phyloP scores from a whole-genome alignment of 2,888 invertebrate species.

The Nysson spinosus region DNA sequence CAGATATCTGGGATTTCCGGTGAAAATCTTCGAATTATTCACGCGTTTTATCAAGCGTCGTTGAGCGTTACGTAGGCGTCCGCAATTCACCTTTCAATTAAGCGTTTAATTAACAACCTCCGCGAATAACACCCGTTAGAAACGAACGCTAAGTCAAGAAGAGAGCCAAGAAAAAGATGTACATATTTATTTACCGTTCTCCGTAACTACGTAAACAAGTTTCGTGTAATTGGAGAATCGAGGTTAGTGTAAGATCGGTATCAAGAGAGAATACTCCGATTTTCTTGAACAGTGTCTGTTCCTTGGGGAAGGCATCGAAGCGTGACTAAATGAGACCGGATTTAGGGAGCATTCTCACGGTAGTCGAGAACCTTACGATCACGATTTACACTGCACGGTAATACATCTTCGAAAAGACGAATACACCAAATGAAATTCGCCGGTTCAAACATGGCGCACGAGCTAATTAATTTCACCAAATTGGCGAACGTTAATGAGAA shows the following conservation, averaged over 20 bases:
- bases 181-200: slow-evolving; percentile 38
- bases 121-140: slow-evolving; percentile 6
- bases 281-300: slow-evolving; percentile 28
- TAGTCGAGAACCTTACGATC: not conserved
- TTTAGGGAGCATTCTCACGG: slow-evolving; percentile 36
- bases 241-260: slow-evolving; percentile 34
- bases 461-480: slow-evolving; percentile 18
- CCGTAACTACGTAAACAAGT: slow-evolving; percentile 33
- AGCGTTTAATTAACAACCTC: slow-evolving; percentile 37
- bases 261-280: slow-evolving; percentile 16
- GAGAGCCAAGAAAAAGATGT: too few species aligned
- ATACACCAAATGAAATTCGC: not conserved
- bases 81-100: slow-evolving; percentile 44
- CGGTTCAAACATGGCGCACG: too few species aligned
- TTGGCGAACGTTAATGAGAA: slow-evolving; percentile 19
- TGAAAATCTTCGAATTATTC: too few species aligned
- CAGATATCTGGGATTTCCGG: too few species aligned
- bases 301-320: slow-evolving; percentile 16
- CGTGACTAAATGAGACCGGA: slow-evolving; percentile 34
- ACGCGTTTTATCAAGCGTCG: too few species aligned
- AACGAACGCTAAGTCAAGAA: slow-evolving; percentile 32
- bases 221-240: slow-evolving; percentile 37
- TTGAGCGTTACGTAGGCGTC: too few species aligned
- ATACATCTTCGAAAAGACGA: not conserved
- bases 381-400: not conserved